Percentiles rank a stretch among this genome's conserved stretches.
These are phyloP conservation scores for Serrognathus titanus DNA, from an alignment of 2,888 invertebrate genomes.

Conservation along the genomic window DNA sequence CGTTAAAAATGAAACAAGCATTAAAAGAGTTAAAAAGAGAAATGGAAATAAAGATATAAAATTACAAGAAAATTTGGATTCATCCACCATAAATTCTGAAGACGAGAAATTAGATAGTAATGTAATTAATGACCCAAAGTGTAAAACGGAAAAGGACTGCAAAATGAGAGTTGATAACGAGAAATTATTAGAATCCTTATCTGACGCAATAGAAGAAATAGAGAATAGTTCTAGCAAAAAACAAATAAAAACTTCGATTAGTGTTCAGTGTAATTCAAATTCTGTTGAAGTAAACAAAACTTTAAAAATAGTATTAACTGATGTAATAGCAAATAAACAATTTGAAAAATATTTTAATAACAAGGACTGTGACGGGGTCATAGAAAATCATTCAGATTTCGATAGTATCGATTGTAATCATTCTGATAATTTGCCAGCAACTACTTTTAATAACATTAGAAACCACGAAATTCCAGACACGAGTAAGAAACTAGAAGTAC, in stretches of 20 bases:
- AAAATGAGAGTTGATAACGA: background rate
- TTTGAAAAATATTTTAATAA: slow-evolving; percentile 15
- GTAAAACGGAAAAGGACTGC: too few relatives aligned
- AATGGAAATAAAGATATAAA: slow-evolving; percentile 19
- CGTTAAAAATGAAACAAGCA: slow-evolving; percentile 5
- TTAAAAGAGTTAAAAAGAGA: slow-evolving; percentile 18
- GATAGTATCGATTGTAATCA: background rate
- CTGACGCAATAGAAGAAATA: slow-evolving; percentile 9
- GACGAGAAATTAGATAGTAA: slow-evolving; percentile 2
- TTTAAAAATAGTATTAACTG: slow-evolving; percentile 40
- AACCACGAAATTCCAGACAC: too few relatives aligned
- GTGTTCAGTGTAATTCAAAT: slow-evolving; percentile 12
- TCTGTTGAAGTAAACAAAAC: slow-evolving; percentile 24
- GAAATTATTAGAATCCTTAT: slow-evolving; percentile 4
- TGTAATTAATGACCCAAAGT: slow-evolving; percentile 1
- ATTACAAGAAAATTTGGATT: slow-evolving; percentile 15
- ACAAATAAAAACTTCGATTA: background rate
- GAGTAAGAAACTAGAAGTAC: too few relatives aligned
- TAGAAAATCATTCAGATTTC: slow-evolving; percentile 7
- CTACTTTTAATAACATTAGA: too few relatives aligned
- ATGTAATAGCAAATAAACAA: slow-evolving; percentile 36
- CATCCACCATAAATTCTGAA: background rate
- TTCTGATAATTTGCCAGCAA: background rate
- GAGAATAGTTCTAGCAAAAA: slow-evolving; percentile 15
- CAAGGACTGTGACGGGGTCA: background rate